A percentile compares a stretch with the other conserved stretches of the same genome.
These are phyloP conservation scores for Tapirus terrestris DNA, from an alignment of 2,113 vertebrate genomes.

Conservation along the genomic window DNA sequence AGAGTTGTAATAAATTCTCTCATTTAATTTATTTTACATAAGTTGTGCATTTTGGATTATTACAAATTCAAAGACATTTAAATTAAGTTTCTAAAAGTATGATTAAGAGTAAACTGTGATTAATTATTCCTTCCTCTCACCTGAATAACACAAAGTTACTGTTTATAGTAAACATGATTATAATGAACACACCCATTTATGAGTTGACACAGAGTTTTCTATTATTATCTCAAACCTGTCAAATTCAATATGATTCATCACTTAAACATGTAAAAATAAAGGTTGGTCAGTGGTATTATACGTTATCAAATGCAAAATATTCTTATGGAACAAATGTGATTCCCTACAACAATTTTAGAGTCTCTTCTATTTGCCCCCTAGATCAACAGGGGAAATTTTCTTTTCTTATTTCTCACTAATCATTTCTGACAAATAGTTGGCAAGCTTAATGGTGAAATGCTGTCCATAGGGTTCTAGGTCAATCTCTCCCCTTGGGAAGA, in stretches of 20 bases:
- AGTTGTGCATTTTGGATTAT: not conserved
- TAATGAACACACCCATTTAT: not conserved
- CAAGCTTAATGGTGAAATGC: conserved; percentile 30
- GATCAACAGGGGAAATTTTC: conserved; percentile 52
- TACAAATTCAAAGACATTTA: conserved; percentile 34
- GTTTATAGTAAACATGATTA: not conserved
- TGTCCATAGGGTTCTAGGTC: conserved; percentile 39
- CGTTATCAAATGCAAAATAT: not conserved
- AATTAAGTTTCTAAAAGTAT: not conserved
- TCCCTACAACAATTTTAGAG: conserved; percentile 40
- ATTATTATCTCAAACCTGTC: not conserved
- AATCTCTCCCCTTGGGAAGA: conserved; percentile 37
- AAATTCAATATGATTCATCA: conserved; percentile 17
- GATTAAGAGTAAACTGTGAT: not conserved
- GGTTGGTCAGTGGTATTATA: not conserved
- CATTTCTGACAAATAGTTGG: conserved; percentile 74
- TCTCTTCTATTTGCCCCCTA: conserved; percentile 52
- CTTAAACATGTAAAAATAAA: conserved; percentile 36
- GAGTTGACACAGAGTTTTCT: not conserved
- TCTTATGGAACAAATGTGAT: conserved; percentile 25
- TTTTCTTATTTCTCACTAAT: conserved; percentile 71
- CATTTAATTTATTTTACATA: not conserved
- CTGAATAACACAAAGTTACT: not conserved
- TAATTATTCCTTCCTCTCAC: not conserved
- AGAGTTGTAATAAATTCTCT: not conserved